Evolutionary conservation across 2,888 invertebrate species (phyloP).

Genomic region (Aelia acuminata): DNA sequence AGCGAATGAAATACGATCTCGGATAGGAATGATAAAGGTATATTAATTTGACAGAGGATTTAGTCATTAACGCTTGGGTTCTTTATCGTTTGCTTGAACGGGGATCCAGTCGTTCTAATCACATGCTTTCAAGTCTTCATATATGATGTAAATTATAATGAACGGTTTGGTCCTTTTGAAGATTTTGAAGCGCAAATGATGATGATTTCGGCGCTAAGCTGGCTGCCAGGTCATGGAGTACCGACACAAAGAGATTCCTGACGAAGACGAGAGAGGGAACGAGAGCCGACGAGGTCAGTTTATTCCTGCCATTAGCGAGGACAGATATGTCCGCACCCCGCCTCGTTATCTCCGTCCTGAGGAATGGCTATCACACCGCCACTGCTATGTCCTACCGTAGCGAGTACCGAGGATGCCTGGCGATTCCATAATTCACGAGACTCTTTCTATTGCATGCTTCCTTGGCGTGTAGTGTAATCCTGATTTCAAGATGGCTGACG

Average conservation of each 20-base stretch:
- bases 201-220: not conserved
- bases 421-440: not conserved
- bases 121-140: not conserved
- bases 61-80: not conserved
- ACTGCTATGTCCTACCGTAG: not conserved
- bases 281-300: not conserved
- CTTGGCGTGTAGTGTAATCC: not conserved
- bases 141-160: not conserved
- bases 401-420: not conserved
- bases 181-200: not conserved
- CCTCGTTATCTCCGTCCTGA: not conserved
- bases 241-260: slow-evolving; percentile 26
- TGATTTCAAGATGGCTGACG: not conserved
- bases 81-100: not conserved
- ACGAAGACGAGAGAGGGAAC: slow-evolving; percentile 5
- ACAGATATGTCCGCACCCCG: not conserved
- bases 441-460: not conserved
- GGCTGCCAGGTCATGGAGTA: not conserved
- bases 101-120: not conserved
- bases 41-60: not conserved
- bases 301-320: slow-evolving; percentile 6
- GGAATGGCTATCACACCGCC: not conserved
- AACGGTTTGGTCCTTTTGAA: not conserved
- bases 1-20: not conserved
- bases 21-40: not conserved